Percentiles rank a stretch among this genome's conserved stretches.
Evolutionary conservation across 35 echinoderm and acorn worm species (phyloP).

Genomic region (Stichopus chloronotus): DNA sequence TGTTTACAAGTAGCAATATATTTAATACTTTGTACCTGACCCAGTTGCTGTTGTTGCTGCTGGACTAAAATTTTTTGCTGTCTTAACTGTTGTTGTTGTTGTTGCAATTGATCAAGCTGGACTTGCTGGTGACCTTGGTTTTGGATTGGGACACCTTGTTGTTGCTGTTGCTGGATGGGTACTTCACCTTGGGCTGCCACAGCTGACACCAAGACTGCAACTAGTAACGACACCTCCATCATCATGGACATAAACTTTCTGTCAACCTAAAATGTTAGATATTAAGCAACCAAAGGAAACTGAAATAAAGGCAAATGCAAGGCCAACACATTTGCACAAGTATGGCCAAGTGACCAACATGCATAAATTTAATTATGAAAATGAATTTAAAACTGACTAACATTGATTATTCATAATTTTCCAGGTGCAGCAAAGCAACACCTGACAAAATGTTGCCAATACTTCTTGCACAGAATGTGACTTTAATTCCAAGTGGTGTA

Average conservation of each 20-base stretch:
- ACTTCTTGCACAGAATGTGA: no score
- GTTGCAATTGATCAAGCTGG: not conserved
- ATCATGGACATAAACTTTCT: not conserved
- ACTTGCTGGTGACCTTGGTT: not conserved
- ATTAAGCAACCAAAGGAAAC: no score
- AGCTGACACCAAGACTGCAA: not conserved
- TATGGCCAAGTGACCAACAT: no score
- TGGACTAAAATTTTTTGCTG: not conserved
- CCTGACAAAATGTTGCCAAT: no score
- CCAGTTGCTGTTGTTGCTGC: not conserved
- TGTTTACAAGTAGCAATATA: not conserved
- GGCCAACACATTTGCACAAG: no score
- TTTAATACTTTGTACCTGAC: not conserved
- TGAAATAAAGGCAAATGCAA: no score
- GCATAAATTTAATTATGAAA: no score
- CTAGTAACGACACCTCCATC: not conserved
- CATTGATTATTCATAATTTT: no score
- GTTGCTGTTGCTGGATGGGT: conserved; percentile 10
- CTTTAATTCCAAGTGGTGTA: no score
- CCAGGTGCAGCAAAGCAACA: no score
- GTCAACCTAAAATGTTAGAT: not conserved
- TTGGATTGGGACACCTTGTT: conserved; percentile 5
- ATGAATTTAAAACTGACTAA: no score
- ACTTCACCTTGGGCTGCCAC: conserved; percentile 3
- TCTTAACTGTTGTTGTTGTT: not conserved